A percentile compares a stretch with the other conserved stretches of the same genome.
phyloP scores from a whole-genome alignment of 2,888 invertebrate species.

The Drosophila borealis region DNA sequence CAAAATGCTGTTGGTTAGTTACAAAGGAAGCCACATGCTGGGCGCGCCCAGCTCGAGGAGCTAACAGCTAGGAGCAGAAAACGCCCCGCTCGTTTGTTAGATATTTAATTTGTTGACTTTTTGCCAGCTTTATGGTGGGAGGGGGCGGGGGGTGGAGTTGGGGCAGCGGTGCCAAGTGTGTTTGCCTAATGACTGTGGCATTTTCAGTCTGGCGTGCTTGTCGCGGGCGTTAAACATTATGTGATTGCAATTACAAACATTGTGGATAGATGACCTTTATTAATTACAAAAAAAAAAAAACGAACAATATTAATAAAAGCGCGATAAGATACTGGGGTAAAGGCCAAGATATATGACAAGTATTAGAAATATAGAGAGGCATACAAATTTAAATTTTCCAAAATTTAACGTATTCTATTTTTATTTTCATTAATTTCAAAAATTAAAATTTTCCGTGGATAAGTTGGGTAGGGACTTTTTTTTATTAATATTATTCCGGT shows the following conservation, averaged over 20 bases:
- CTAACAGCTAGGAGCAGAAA: conserved; percentile 3
- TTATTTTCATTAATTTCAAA: too few relatives aligned
- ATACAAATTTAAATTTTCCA: too few relatives aligned
- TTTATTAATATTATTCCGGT: too few relatives aligned
- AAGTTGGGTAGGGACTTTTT: too few relatives aligned
- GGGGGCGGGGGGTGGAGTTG: conserved; percentile 3
- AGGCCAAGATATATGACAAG: neutral
- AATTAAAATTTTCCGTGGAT: too few relatives aligned
- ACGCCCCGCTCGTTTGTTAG: conserved; percentile 42
- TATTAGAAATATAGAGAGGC: too few relatives aligned
- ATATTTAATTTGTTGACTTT: conserved; percentile 66
- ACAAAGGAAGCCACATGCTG: conserved; percentile 57
- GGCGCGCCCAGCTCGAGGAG: conserved; percentile 65
- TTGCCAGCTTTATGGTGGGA: conserved; percentile 19
- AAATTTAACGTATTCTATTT: too few relatives aligned
- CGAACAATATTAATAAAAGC: neutral
- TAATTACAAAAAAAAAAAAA: conserved; percentile 8
- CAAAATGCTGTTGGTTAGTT: conserved; percentile 65
- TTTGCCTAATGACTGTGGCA: conserved; percentile 69
- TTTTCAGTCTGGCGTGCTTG: conserved; percentile 51
- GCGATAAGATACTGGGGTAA: too few relatives aligned
- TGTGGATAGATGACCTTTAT: conserved; percentile 34
- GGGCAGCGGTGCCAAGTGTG: neutral
- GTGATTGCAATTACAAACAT: conserved; percentile 68
- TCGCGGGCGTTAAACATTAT: conserved; percentile 50